phyloP scores from a whole-genome alignment of 2,797 vertebrate genomes.

The Holocentrus rufus region DNA sequence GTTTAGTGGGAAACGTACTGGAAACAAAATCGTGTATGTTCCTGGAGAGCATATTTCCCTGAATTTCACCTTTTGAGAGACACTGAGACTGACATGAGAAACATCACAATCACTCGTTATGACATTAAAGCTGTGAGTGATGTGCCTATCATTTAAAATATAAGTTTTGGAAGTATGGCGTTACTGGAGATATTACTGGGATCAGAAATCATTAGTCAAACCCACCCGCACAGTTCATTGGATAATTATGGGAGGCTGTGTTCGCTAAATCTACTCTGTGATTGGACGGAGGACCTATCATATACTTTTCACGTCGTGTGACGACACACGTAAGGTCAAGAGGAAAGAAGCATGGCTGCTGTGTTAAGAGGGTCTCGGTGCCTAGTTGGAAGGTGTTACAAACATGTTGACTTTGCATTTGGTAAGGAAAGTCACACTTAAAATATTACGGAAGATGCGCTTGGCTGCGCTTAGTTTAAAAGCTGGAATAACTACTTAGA shows the following conservation, averaged over 20 bases:
- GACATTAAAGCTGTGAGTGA: no score
- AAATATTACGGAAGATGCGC: accelerated
- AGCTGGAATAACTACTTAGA: background rate
- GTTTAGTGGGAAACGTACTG: background rate
- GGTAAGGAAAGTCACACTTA: conserved; percentile 71
- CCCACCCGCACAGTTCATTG: conserved; percentile 53
- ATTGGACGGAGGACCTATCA: conserved; percentile 66
- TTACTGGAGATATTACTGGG: no score
- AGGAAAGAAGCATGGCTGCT: conserved; percentile 85
- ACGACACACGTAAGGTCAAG: conserved; percentile 71
- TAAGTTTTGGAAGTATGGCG: background rate
- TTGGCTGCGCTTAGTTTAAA: background rate
- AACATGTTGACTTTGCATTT: conserved; percentile 75
- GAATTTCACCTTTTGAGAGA: background rate
- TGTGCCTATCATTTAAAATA: no score
- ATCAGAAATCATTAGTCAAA: background rate
- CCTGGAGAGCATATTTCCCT: background rate
- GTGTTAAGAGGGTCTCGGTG: conserved; percentile 79
- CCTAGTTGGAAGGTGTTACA: conserved; percentile 73
- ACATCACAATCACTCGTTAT: no score
- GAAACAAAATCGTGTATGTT: background rate
- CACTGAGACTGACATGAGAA: background rate
- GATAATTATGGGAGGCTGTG: conserved; percentile 36
- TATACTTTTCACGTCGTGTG: background rate
- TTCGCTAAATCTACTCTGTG: background rate